phyloP scores from a whole-genome alignment of 2,888 invertebrate species.

The Bellardia bayeri region DNA sequence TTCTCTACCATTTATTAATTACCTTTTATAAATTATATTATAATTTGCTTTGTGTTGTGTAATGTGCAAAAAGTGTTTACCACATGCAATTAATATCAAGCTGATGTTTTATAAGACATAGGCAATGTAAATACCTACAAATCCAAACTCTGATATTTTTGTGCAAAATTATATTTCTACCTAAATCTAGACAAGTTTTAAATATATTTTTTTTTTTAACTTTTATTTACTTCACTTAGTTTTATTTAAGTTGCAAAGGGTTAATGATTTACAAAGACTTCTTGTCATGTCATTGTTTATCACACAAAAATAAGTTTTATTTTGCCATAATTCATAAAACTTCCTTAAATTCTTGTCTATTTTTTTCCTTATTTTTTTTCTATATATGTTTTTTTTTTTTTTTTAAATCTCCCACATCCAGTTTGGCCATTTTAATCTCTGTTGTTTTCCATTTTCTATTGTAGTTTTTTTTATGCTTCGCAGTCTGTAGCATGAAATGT shows the following conservation, averaged over 20 bases:
- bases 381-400: not conserved
- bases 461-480: not conserved
- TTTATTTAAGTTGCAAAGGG: not conserved
- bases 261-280: conserved; percentile 20
- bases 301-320: conserved; percentile 15
- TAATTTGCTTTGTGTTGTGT: no score
- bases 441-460: not conserved
- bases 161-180: no score
- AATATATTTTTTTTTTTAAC: not conserved
- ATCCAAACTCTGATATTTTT: no score
- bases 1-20: no score
- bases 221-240: not conserved
- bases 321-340: conserved; percentile 32
- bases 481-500: conserved; percentile 29
- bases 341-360: conserved; percentile 1
- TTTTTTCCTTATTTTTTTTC: not conserved
- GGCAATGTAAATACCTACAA: no score
- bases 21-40: no score
- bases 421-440: conserved; percentile 37
- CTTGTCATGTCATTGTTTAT: not conserved
- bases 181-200: no score
- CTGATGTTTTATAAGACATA: no score
- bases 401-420: not conserved
- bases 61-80: no score
- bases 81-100: no score